Evolutionary conservation across 64 coral and sea anemone species (phyloP).

Genomic region (Montipora cactus): DNA sequence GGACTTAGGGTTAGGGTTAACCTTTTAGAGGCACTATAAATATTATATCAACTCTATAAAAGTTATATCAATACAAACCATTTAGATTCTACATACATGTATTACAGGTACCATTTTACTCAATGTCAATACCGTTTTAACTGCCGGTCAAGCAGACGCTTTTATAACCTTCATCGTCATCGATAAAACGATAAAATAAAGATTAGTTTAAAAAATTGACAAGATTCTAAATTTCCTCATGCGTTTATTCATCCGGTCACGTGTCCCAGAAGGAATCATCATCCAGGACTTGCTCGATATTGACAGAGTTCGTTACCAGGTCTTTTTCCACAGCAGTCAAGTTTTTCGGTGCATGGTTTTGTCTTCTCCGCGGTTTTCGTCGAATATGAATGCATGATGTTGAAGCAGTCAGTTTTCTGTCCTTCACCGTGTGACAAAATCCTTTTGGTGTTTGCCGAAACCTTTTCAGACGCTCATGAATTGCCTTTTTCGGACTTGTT

Average conservation of each 20-base stretch:
- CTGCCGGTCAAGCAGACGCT: too few relatives aligned
- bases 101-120: too few relatives aligned
- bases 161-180: too few relatives aligned
- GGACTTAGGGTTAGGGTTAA: too few relatives aligned
- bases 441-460: slow-evolving; percentile 42
- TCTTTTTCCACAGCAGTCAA: not conserved
- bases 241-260: not conserved
- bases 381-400: not conserved
- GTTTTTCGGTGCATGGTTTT: not conserved
- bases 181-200: too few relatives aligned
- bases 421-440: not conserved
- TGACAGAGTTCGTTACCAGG: not conserved
- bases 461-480: not conserved
- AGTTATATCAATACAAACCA: too few relatives aligned
- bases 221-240: too few relatives aligned
- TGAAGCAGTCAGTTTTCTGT: not conserved
- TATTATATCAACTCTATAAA: too few relatives aligned
- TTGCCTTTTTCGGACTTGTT: not conserved
- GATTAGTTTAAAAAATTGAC: too few relatives aligned
- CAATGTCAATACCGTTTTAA: too few relatives aligned
- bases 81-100: too few relatives aligned
- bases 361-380: not conserved
- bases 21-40: too few relatives aligned
- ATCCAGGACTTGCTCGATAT: slow-evolving; percentile 2
- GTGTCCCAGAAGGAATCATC: slow-evolving; percentile 28